Percentiles rank a stretch among this genome's conserved stretches.
These are phyloP conservation scores for Crambe crambe DNA, from an alignment of 37 sponge, comb jelly and placozoan species.

Conservation along the genomic window DNA sequence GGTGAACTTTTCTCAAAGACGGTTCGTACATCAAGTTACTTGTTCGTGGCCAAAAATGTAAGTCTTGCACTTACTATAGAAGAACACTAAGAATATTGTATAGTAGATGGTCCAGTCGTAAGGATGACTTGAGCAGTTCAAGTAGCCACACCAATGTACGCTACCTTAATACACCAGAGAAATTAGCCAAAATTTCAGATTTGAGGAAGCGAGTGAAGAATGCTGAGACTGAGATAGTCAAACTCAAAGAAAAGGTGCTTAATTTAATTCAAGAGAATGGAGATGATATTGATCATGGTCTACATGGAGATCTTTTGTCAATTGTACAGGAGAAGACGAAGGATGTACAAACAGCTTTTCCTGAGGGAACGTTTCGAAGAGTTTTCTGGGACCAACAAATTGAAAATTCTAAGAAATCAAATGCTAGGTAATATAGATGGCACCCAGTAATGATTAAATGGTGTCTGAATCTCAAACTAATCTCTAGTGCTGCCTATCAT, in stretches of 20 bases:
- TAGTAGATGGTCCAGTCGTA: conserved; percentile 43
- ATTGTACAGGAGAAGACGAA: neutral
- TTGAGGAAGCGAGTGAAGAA: neutral
- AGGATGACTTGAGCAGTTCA: conserved; percentile 1
- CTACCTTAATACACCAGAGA: conserved; percentile 12
- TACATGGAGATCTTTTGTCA: neutral
- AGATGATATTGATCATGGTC: neutral
- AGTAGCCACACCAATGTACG: conserved; percentile 8
- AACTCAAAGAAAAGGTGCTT: neutral
- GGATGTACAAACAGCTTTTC: neutral
- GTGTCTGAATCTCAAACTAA: too few relatives aligned
- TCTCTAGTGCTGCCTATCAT: too few relatives aligned
- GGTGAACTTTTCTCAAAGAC: conserved; percentile 12
- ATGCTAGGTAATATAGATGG: neutral
- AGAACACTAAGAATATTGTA: conserved; percentile 23
- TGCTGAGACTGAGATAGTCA: neutral
- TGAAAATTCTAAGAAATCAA: neutral
- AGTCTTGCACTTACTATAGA: conserved; percentile 19
- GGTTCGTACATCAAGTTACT: conserved; percentile 33
- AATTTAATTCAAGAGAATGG: neutral
- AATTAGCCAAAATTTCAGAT: neutral
- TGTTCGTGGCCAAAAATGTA: conserved; percentile 9
- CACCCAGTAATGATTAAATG: neutral
- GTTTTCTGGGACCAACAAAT: neutral
- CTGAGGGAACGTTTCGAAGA: neutral